A percentile compares a stretch with the other conserved stretches of the same genome.
phyloP scores from a whole-genome alignment of 1,140 invertebrate genomes.

The Holotrichia oblita region DNA sequence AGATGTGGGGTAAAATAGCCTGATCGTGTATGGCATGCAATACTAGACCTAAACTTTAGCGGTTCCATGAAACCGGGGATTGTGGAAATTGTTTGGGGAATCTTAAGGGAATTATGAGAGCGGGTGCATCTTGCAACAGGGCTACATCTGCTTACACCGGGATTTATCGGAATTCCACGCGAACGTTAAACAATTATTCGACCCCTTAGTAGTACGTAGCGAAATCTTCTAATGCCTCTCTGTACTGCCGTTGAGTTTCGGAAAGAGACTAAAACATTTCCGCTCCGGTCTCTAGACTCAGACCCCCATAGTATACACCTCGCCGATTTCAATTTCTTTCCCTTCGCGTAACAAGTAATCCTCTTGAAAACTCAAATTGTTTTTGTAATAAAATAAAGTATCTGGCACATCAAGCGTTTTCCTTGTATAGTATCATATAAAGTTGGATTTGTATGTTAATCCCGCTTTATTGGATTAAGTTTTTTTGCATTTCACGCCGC shows the following conservation, averaged over 20 bases:
- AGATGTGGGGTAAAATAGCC: background rate
- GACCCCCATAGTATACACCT: too few species aligned
- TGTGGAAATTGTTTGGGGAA: conserved; percentile 10
- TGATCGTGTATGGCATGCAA: background rate
- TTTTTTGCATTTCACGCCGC: conserved; percentile 1
- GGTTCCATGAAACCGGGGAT: background rate
- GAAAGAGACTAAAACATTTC: background rate
- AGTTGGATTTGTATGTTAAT: conserved; percentile 12
- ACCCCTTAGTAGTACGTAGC: background rate
- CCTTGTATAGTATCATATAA: background rate
- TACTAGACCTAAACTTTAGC: background rate
- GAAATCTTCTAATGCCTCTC: background rate
- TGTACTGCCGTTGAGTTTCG: background rate
- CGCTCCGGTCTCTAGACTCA: background rate
- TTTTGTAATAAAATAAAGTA: conserved; percentile 23
- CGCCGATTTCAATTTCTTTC: background rate
- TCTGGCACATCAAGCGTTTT: background rate
- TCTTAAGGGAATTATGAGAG: conserved; percentile 20
- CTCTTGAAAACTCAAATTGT: background rate
- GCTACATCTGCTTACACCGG: conserved; percentile 21
- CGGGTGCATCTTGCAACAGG: conserved; percentile 18
- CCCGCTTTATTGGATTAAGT: background rate
- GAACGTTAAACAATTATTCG: conserved; percentile 18
- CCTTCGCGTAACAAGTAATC: background rate
- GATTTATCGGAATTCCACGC: conserved; percentile 1